These are phyloP conservation scores for Pedicia rivosa DNA, from an alignment of 2,888 invertebrate genomes.

Conservation along the genomic window DNA sequence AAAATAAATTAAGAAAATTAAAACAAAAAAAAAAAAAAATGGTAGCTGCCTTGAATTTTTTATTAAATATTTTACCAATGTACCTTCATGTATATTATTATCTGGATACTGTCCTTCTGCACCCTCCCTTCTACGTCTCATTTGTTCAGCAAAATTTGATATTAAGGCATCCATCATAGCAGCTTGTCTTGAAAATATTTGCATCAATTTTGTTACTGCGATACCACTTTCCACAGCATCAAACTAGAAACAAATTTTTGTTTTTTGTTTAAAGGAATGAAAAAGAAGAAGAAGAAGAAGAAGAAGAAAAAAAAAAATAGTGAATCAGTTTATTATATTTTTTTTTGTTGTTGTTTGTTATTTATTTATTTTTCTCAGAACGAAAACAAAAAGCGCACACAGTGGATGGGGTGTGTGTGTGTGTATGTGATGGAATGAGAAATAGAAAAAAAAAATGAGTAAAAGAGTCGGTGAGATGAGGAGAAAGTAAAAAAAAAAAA, in stretches of 20 bases:
- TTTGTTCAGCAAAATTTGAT: conserved; percentile 64
- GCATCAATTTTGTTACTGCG: conserved; percentile 29
- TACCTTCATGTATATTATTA: conserved; percentile 30
- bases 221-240: conserved; percentile 31
- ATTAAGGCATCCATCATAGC: conserved; percentile 79
- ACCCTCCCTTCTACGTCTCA: conserved; percentile 41
- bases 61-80: too few relatives aligned
- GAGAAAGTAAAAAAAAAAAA: background rate
- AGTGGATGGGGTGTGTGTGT: too few relatives aligned
- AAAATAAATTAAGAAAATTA: conserved; percentile 10
- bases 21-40: background rate
- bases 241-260: conserved; percentile 19
- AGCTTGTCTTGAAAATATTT: conserved; percentile 49
- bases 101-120: conserved; percentile 23
- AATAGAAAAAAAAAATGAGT: conserved; percentile 2
- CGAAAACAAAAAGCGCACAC: too few relatives aligned
- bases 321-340: too few relatives aligned
- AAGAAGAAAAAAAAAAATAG: too few relatives aligned
- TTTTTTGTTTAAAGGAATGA: background rate
- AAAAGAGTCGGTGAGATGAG: background rate
- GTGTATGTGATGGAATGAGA: conserved; percentile 50
- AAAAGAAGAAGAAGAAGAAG: conserved; percentile 51
- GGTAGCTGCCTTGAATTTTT: too few relatives aligned
- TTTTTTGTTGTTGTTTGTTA: too few relatives aligned
- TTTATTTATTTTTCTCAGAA: too few relatives aligned